A percentile compares a stretch with the other conserved stretches of the same genome.
phyloP scores from a whole-genome alignment of 1,140 invertebrate species.

The Pseudomyrmex concolor region DNA sequence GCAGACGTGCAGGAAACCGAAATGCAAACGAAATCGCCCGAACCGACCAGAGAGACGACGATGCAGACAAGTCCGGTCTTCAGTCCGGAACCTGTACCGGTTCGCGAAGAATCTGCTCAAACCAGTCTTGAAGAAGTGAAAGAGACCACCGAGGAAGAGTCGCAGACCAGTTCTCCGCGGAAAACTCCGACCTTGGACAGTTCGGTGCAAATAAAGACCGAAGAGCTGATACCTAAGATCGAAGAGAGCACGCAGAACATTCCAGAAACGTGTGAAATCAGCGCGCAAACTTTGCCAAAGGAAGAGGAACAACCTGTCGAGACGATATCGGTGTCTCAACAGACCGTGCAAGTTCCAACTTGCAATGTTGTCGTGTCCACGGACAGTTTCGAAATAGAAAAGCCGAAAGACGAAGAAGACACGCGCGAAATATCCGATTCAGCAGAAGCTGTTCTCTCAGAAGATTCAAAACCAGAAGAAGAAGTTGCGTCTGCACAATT shows the following conservation, averaged over 20 bases:
- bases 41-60: constrained; percentile 70
- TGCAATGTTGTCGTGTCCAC: constrained; percentile 34
- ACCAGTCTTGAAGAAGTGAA: constrained; percentile 61
- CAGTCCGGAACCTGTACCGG: constrained; percentile 24
- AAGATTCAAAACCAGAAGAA: background rate
- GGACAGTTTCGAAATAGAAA: constrained; percentile 41
- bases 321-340: constrained; percentile 35
- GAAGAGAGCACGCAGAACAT: constrained; percentile 75
- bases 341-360: constrained; percentile 45
- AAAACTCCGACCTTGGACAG: constrained; percentile 65
- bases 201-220: constrained; percentile 74
- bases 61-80: constrained; percentile 78
- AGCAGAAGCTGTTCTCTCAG: background rate
- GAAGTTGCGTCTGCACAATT: constrained; percentile 14
- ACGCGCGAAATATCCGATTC: background rate
- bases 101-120: constrained; percentile 61
- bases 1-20: constrained; percentile 69
- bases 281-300: constrained; percentile 68
- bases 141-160: constrained; percentile 67
- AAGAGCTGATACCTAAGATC: constrained; percentile 73
- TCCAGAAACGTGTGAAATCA: constrained; percentile 71
- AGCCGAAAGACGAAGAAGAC: background rate
- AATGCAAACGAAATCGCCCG: constrained; percentile 73
- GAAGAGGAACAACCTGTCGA: constrained; percentile 25
- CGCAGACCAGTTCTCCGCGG: constrained; percentile 72